Evolutionary conservation across 2,888 invertebrate genomes (phyloP), one percentile per base, ranked within the genome.

Genomic region (Colostygia pectinataria): DNA sequence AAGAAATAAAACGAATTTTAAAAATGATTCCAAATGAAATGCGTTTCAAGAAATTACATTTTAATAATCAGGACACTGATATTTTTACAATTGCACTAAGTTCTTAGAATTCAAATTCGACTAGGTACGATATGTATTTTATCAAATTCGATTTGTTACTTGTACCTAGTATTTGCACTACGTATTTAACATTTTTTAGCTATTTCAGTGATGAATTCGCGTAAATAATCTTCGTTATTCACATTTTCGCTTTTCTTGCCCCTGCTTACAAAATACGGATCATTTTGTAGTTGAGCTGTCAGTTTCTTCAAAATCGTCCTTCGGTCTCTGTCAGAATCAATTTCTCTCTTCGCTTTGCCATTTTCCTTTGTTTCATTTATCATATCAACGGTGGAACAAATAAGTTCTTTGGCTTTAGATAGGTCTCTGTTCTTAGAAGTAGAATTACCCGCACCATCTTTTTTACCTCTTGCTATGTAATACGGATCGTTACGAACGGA

Each of bases 381-480:
- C 14, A 87, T 57, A 39, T 82, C 77, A 13, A 87, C 65, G 2
- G 82, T 75, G 10, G 84, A 71, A 56, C 90, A 90, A 32, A 89
- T 74, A 1, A 89, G 63, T 38, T 88, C 80, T 53, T 76, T 84
- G 1, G 74, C 75, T 66, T 82, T 89, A 0, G 46, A 34, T 25
- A 73, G 65, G 37, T 77, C 72, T 1, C 76, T 70, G 13, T 54
- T 59, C 7, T 10, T 8, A 12, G 43, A 34, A 6, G 62, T 68
- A 0, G 65, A 43, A 45, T 77, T 79, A n/a, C 37, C 15, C 2
- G 61, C 59, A 0, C 15, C 28, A 48, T 77, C 68, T 57, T 89
- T 91, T 61, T 91, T 91, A n/a, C 91, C 91, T 65, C 91, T 71
- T 0, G 90, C 91, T 33, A 91, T 91, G 42, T 88, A 91, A 61